A percentile compares a stretch with the other conserved stretches of the same genome.
Conservation (phyloP, 2,888 invertebrate species). For the Dryococelus australis region DNA sequence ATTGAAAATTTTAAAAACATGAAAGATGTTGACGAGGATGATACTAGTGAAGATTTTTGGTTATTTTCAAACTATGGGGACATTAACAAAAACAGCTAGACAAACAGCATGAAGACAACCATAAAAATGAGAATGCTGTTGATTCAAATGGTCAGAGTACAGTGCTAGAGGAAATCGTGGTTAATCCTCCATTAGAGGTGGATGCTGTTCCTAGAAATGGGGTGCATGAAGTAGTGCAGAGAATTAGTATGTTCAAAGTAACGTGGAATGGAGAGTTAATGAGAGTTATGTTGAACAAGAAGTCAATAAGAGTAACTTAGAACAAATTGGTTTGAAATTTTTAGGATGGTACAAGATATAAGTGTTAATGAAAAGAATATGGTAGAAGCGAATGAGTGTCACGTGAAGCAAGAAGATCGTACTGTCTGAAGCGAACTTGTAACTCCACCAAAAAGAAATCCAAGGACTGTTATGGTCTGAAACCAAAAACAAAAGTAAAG, state of each 20-base stretch:
- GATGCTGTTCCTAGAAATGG: background rate
- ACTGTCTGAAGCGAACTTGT: background rate
- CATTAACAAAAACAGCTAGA: background rate
- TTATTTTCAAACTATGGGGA: background rate
- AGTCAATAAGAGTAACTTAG: background rate
- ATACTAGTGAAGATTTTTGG: background rate
- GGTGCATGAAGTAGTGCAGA: background rate
- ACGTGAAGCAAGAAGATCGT: conserved; percentile 7
- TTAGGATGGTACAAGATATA: background rate
- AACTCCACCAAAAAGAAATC: too few species aligned
- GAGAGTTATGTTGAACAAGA: background rate
- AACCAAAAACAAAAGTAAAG: conserved; percentile 1
- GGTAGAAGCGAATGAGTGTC: background rate
- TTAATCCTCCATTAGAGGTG: background rate
- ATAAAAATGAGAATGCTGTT: background rate
- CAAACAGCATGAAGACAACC: background rate
- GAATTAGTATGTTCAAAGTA: too few species aligned
- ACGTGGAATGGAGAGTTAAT: background rate
- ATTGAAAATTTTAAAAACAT: background rate
- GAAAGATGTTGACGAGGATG: background rate
- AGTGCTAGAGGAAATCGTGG: background rate
- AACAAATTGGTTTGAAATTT: background rate
- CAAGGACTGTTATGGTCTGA: background rate
- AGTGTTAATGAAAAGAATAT: too few species aligned
- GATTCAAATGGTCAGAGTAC: too few species aligned